Evolutionary conservation across 2,888 invertebrate species (phyloP).

Genomic region (Luffia ferchaultella): DNA sequence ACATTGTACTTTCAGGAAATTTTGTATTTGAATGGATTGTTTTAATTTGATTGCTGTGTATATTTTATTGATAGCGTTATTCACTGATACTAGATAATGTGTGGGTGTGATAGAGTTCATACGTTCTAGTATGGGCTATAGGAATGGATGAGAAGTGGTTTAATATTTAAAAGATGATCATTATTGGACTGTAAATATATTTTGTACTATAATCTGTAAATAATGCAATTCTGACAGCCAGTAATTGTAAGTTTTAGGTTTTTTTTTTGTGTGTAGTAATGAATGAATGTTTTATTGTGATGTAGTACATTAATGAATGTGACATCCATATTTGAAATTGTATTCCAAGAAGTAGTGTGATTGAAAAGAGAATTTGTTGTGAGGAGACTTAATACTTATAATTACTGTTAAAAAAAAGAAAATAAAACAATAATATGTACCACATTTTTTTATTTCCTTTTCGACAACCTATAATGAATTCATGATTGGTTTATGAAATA

Average conservation of each 20-base stretch:
- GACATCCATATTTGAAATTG: too few relatives aligned
- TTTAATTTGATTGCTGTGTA: too few relatives aligned
- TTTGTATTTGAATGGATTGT: too few relatives aligned
- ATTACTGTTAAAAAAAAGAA: slow-evolving; percentile 45
- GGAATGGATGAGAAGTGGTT: neutral
- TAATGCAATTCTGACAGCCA: slow-evolving; percentile 27
- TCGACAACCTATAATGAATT: neutral
- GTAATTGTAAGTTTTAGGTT: slow-evolving; percentile 53
- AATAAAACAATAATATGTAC: slow-evolving; percentile 33
- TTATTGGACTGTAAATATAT: slow-evolving; percentile 42
- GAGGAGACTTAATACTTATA: slow-evolving; percentile 43
- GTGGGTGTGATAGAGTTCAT: neutral
- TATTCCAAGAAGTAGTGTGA: too few relatives aligned
- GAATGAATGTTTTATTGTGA: neutral
- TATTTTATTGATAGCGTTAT: too few relatives aligned
- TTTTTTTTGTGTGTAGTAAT: neutral
- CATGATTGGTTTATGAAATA: slow-evolving; percentile 2
- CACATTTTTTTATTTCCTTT: slow-evolving; percentile 5
- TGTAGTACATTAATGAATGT: neutral
- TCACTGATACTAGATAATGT: too few relatives aligned
- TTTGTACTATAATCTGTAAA: slow-evolving; percentile 31
- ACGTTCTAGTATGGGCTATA: neutral
- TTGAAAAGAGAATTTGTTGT: neutral
- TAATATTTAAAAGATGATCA: too few relatives aligned
- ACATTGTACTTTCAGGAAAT: too few relatives aligned